Conservation (phyloP, 1,140 invertebrate genomes). For the Dreissena rostriformis region DNA sequence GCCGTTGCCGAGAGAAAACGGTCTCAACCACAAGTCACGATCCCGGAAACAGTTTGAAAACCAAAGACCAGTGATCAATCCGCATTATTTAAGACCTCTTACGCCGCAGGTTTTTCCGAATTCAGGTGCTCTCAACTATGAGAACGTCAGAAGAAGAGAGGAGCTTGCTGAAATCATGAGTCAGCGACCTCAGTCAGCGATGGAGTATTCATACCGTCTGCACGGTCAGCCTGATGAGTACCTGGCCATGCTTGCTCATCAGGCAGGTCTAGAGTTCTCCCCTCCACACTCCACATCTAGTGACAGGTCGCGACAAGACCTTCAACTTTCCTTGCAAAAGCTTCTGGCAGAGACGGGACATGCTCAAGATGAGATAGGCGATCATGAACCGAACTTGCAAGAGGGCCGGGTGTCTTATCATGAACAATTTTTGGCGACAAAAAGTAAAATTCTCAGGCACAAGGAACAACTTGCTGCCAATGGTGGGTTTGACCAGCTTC, state of each 20-base stretch:
- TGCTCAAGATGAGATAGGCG: constrained; percentile 12
- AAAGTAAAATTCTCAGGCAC: constrained; percentile 41
- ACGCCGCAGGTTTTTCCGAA: constrained; percentile 50
- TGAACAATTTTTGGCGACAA: constrained; percentile 37
- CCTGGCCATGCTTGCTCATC: constrained; percentile 42
- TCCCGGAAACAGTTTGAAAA: constrained; percentile 33
- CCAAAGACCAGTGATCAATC: constrained; percentile 20
- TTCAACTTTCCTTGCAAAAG: constrained; percentile 52
- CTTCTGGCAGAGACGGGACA: constrained; percentile 34
- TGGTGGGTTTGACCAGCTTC: neutral
- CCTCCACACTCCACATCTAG: constrained; percentile 47
- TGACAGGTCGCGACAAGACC: constrained; percentile 42
- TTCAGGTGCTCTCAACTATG: constrained; percentile 53
- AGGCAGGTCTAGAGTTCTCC: constrained; percentile 42
- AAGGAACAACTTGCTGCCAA: constrained; percentile 7
- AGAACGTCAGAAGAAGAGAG: constrained; percentile 39
- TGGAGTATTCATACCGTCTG: constrained; percentile 39
- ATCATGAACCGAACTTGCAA: neutral
- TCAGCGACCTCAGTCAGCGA: constrained; percentile 49
- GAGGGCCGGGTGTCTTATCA: constrained; percentile 42
- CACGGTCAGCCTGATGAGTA: constrained; percentile 34
- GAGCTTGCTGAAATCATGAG: constrained; percentile 29
- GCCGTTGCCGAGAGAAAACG: constrained; percentile 43
- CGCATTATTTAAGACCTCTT: constrained; percentile 44
- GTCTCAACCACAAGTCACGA: constrained; percentile 32